Conservation (phyloP, 1,140 invertebrate genomes). For the Drosophila serrata region DNA sequence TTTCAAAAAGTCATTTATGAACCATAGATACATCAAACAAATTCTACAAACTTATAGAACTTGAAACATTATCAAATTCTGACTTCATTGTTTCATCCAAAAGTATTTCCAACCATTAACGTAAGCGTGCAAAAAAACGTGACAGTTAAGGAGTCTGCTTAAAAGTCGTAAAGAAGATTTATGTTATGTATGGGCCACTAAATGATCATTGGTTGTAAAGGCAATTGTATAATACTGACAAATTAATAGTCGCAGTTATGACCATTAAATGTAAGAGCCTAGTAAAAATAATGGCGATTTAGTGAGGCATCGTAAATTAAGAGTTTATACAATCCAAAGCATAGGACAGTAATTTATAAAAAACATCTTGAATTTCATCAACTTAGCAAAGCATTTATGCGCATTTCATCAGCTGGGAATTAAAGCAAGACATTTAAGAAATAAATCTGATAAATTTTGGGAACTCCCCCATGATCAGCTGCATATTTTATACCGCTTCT, state of each 20-base stretch:
- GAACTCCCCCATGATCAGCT: slow-evolving; percentile 22
- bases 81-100: neutral
- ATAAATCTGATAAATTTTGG: slow-evolving; percentile 45
- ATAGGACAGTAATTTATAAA: neutral
- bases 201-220: slow-evolving; percentile 37
- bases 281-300: slow-evolving; percentile 25
- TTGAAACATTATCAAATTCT: neutral
- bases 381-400: neutral
- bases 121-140: slow-evolving; percentile 27
- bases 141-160: slow-evolving; percentile 11
- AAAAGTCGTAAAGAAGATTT: slow-evolving; percentile 20
- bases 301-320: neutral
- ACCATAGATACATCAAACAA: neutral
- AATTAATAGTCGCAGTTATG: slow-evolving; percentile 16
- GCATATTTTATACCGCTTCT: slow-evolving; percentile 18
- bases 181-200: slow-evolving; percentile 9
- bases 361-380: slow-evolving; percentile 4
- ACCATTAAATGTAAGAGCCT: slow-evolving; percentile 23
- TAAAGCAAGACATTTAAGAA: slow-evolving; percentile 13
- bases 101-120: neutral
- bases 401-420: slow-evolving; percentile 34
- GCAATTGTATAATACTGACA: slow-evolving; percentile 13
- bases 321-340: slow-evolving; percentile 5
- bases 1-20: neutral
- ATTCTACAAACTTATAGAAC: neutral